phyloP scores from a whole-genome alignment of 2,888 invertebrate genomes.

The Rutpela maculata region DNA sequence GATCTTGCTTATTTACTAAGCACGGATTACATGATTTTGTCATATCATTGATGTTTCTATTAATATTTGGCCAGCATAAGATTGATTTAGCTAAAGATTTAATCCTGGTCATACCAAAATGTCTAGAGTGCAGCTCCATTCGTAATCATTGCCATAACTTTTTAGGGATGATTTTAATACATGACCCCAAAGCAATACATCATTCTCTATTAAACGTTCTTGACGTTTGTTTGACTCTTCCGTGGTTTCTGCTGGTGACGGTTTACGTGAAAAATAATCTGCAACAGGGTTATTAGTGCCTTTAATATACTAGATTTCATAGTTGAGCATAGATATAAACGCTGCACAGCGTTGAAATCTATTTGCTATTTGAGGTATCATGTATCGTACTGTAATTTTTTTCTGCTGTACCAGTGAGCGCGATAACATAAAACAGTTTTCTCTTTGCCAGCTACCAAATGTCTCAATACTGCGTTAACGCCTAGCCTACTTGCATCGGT shows the following conservation, averaged over 20 bases:
- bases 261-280: slow-evolving; percentile 51
- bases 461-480: too few relatives aligned
- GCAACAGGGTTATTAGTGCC: too few relatives aligned
- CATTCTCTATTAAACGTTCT: neutral
- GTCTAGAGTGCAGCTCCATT: neutral
- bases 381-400: too few relatives aligned
- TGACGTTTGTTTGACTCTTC: neutral
- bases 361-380: too few relatives aligned
- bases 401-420: too few relatives aligned
- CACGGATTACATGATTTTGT: neutral
- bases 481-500: too few relatives aligned
- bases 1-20: neutral
- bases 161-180: neutral
- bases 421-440: too few relatives aligned
- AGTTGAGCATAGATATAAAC: neutral
- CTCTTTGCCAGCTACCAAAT: too few relatives aligned
- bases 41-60: neutral
- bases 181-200: neutral
- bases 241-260: neutral
- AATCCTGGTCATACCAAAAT: neutral
- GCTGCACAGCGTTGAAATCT: neutral
- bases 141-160: neutral
- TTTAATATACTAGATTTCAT: neutral
- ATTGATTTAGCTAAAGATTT: neutral
- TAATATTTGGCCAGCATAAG: neutral